These are phyloP conservation scores for Argyresthia albistria DNA, from an alignment of 2,888 invertebrate genomes.

Conservation along the genomic window DNA sequence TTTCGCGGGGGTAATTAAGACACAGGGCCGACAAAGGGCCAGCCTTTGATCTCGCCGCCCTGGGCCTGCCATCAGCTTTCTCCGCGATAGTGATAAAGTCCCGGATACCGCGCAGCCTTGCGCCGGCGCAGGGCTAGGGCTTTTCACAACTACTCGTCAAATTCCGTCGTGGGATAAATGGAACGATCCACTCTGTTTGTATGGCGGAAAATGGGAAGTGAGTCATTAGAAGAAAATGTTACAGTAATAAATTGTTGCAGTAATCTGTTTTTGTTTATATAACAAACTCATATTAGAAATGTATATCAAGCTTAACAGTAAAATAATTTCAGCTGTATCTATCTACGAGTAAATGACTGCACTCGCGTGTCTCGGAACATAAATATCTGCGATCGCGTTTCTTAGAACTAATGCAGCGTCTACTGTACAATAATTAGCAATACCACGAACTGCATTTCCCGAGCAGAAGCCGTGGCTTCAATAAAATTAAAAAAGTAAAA, in stretches of 20 bases:
- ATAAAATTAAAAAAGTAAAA: conserved; percentile 29
- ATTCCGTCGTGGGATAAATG: conserved; percentile 47
- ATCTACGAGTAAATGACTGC: too few species aligned
- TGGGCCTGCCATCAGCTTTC: conserved; percentile 46
- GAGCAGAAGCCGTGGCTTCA: conserved; percentile 25
- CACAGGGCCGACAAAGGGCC: conserved; percentile 49
- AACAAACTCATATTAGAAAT: too few species aligned
- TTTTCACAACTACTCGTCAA: conserved; percentile 65
- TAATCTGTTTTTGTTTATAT: too few species aligned
- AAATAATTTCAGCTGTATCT: too few species aligned
- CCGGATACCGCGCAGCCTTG: conserved; percentile 65
- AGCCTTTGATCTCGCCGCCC: conserved; percentile 50
- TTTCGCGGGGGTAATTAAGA: conserved; percentile 56
- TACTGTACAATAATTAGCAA: not conserved
- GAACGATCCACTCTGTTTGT: not conserved
- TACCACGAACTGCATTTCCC: conserved; percentile 25
- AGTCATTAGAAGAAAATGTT: not conserved
- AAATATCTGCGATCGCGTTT: too few species aligned
- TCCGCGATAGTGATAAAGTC: conserved; percentile 36
- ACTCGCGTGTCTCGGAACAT: too few species aligned
- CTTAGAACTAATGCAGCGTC: too few species aligned
- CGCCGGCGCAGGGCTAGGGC: conserved; percentile 27
- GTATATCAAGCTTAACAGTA: too few species aligned
- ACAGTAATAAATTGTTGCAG: too few species aligned
- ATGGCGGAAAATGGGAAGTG: not conserved